A percentile compares a stretch with the other conserved stretches of the same genome.
These are phyloP conservation scores for Cardiocondyla obscurior DNA, from an alignment of 1,140 invertebrate genomes.

Conservation along the genomic window DNA sequence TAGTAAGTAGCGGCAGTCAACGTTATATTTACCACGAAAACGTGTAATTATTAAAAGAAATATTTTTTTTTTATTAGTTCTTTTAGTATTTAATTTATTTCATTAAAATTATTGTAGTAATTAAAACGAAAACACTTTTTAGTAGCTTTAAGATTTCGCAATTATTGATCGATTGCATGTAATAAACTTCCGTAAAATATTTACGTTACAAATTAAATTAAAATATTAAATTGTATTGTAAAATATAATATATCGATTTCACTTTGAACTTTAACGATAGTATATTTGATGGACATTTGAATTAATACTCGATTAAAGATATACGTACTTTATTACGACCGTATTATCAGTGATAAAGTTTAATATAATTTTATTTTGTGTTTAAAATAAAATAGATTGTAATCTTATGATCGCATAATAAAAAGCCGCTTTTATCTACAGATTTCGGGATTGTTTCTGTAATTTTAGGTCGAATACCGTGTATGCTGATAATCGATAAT, in stretches of 20 bases:
- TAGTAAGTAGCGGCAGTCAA: neutral
- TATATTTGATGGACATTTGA: neutral
- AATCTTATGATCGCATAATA: too few species aligned
- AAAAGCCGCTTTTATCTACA: neutral
- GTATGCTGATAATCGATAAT: too few species aligned
- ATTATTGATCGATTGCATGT: neutral
- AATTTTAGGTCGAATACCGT: too few species aligned
- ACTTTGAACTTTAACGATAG: neutral
- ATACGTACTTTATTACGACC: neutral
- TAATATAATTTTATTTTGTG: neutral
- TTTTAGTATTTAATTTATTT: constrained; percentile 6
- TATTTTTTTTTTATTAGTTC: neutral
- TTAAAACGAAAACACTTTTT: neutral
- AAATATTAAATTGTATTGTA: neutral
- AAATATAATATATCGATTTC: neutral
- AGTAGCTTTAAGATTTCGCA: neutral
- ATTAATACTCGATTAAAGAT: neutral
- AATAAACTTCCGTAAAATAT: neutral
- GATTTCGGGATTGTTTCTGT: neutral
- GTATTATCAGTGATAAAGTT: neutral
- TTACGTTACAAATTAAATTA: neutral
- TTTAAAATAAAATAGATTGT: neutral
- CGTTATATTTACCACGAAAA: neutral
- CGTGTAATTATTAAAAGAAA: neutral
- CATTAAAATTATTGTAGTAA: neutral